A percentile compares a stretch with the other conserved stretches of the same genome.
These are phyloP conservation scores for Cheilosia soror DNA, from an alignment of 2,888 invertebrate genomes.

Conservation along the genomic window DNA sequence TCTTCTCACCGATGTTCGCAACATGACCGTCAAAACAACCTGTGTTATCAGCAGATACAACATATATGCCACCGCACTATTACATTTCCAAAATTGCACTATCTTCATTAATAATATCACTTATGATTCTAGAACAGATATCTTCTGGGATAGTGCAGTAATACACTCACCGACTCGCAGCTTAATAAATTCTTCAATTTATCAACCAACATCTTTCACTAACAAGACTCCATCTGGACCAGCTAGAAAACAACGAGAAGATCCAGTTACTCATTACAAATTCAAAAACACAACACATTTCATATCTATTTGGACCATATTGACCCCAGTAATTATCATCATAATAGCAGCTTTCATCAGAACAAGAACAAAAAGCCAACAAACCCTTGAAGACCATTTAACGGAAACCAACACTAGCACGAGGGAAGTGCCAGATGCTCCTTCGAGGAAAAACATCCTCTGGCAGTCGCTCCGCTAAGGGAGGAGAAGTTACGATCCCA, in stretches of 20 bases:
- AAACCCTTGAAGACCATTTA: not conserved
- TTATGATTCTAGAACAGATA: constrained; percentile 18
- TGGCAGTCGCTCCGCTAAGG: constrained; percentile 2
- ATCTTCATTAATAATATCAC: constrained; percentile 14
- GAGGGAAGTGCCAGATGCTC: not conserved
- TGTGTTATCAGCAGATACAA: not conserved
- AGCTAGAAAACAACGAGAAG: constrained; percentile 6
- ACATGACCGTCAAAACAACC: constrained; percentile 2
- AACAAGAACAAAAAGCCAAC: not conserved
- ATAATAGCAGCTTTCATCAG: constrained; percentile 1
- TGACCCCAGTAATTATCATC: not conserved
- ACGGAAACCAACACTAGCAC: not conserved
- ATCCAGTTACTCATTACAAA: constrained; percentile 3
- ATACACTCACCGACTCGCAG: constrained; percentile 14
- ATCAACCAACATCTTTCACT: constrained; percentile 13
- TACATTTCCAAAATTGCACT: constrained; percentile 23
- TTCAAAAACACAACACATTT: not conserved
- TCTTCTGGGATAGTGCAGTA: constrained; percentile 7
- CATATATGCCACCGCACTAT: not conserved
- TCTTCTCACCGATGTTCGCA: constrained; percentile 8
- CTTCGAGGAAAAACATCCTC: not conserved
- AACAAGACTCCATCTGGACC: not conserved
- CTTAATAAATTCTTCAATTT: not conserved
- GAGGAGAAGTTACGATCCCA: constrained; percentile 10
- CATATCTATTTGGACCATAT: not conserved